phyloP scores from a whole-genome alignment of 2,888 invertebrate genomes.

The Stegophylla sp. region DNA sequence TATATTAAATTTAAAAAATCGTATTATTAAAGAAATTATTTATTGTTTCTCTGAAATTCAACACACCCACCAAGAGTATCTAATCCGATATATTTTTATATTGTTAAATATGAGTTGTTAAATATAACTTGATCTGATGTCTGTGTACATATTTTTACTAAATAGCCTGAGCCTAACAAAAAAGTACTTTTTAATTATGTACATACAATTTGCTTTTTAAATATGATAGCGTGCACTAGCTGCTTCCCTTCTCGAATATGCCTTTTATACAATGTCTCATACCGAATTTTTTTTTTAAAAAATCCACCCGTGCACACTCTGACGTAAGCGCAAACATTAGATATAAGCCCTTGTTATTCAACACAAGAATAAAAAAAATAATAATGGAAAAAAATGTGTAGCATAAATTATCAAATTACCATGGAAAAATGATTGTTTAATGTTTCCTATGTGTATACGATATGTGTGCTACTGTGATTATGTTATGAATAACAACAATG shows the following conservation, averaged over 20 bases:
- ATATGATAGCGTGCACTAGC: no score
- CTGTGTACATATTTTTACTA: no score
- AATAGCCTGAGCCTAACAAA: no score
- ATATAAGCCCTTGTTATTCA: neutral
- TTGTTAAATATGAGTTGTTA: no score
- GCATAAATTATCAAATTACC: constrained; percentile 22
- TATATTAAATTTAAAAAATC: no score
- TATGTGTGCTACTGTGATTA: constrained; percentile 14
- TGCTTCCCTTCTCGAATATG: neutral
- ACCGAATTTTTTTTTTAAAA: neutral
- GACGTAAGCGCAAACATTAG: neutral
- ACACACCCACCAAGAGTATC: no score
- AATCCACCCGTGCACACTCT: neutral
- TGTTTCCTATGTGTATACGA: neutral
- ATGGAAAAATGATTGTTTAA: constrained; percentile 6
- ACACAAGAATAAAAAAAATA: neutral
- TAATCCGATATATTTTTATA: no score
- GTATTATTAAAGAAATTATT: no score
- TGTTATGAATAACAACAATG: constrained; percentile 52
- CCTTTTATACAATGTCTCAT: neutral
- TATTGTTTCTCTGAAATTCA: no score
- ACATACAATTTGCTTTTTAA: no score
- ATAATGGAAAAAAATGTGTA: neutral
- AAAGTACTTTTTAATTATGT: no score
- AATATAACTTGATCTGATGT: no score